Base-by-base conservation (phyloP, 2,888 invertebrate genomes). In the Polydrusus cervinus region DNA sequence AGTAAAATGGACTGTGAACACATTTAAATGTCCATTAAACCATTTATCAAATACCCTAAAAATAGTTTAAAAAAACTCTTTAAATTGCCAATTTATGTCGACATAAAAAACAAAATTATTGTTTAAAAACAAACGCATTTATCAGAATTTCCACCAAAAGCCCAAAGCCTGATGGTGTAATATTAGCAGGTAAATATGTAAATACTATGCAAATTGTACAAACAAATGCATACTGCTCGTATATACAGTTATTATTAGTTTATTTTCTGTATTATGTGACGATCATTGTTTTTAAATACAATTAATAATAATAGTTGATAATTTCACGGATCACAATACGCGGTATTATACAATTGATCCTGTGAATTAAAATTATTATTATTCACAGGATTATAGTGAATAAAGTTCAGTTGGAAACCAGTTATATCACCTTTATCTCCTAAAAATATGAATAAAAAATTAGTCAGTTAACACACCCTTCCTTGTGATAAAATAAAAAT, bases 131-230 rank as follows among this genome's bases (percentile, higher is more conserved):
- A 51, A 51, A 51, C 11, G 18, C 13, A 20, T 51, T 51, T 51
- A 51, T 20, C 51, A 51, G 51, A 7, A 20, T 51, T 20, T 51
- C 9, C 3, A 20, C 18, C 20, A 11, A 51, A 51, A 51, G 51
- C 51, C 20, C 49, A 11, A 14, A 18, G 49, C 18, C n/a, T 18
- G n/a, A n/a, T 25, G n/a, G 20, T 51, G 51, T 51, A 51, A 51
- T 51, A 51, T 51, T 13, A 34, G 20, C 18, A 9, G 20, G 51
- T 11, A 51, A 51, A 51, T 51, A 51, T 51, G 51, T 51, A 51
- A 51, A 51, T 51, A 51, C 18, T 51, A 51, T 51, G 51, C 10
- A 51, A 51, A 51, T 51, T 51, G 11, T 20, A 18, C 11, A 51
- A 51, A 51, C 47, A 20, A 51, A 51, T 10, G 20, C 51, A 51